phyloP scores from a whole-genome alignment of 2,113 vertebrate genomes.

The Campylomormyrus tamandua region DNA sequence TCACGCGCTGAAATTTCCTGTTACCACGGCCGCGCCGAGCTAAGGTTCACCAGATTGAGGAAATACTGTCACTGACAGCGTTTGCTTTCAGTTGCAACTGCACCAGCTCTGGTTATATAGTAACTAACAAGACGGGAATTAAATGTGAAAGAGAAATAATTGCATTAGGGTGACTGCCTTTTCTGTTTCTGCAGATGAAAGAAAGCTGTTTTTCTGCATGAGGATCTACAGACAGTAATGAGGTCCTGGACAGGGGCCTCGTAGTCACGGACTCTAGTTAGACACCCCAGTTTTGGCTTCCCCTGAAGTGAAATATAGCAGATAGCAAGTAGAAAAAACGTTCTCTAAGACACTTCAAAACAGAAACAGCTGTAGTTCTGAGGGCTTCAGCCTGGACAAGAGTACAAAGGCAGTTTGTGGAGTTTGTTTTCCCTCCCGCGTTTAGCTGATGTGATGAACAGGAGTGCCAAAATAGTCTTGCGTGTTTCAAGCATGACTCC shows the following conservation, averaged over 20 bases:
- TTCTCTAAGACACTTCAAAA: constrained; percentile 56
- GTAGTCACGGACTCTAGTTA: constrained; percentile 63
- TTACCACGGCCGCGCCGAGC: constrained; percentile 7
- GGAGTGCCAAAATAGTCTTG: not conserved
- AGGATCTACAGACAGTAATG: constrained; percentile 14
- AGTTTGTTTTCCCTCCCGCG: not conserved
- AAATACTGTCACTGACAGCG: constrained; percentile 15
- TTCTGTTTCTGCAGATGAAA: not conserved
- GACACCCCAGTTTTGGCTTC: constrained; percentile 54
- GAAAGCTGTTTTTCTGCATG: not conserved
- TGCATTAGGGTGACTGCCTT: not conserved
- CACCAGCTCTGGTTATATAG: not conserved
- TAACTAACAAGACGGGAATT: not conserved
- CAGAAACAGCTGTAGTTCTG: constrained; percentile 29
- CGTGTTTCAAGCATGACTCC: not conserved
- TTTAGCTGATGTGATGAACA: not conserved
- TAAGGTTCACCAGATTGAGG: constrained; percentile 13
- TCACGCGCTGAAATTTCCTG: constrained; percentile 30
- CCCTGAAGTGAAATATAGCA: constrained; percentile 59
- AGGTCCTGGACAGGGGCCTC: constrained; percentile 41
- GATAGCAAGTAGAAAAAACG: constrained; percentile 64
- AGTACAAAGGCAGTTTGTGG: constrained; percentile 51
- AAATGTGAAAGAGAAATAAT: not conserved
- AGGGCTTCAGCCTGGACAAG: constrained; percentile 40
- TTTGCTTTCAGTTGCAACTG: not conserved